Percentiles rank a stretch among this genome's conserved stretches.
phyloP scores from a whole-genome alignment of 2,113 vertebrate genomes.

The Pterocles orientalis region DNA sequence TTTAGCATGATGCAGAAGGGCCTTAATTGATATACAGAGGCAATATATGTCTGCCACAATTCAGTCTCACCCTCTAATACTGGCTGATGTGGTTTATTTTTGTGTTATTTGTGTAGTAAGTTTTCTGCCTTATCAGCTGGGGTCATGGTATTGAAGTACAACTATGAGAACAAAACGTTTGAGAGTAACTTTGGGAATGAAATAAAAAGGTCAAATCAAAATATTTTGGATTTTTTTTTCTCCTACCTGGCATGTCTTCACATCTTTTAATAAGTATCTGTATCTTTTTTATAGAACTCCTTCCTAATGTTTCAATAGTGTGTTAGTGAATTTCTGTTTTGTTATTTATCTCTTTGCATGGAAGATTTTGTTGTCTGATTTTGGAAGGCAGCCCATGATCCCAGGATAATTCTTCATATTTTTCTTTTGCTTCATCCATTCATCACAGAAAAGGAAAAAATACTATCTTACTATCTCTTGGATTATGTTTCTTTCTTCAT shows the following conservation, averaged over 20 bases:
- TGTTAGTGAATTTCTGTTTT: neutral
- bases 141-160: neutral
- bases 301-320: neutral
- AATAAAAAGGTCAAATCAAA: neutral
- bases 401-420: neutral
- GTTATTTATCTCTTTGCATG: neutral
- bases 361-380: neutral
- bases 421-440: neutral
- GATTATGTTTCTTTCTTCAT: neutral
- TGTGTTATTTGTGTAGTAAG: neutral
- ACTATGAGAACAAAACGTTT: neutral
- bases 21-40: neutral
- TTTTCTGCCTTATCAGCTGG: neutral
- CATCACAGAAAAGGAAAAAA: neutral
- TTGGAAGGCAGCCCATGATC: neutral
- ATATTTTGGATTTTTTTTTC: neutral
- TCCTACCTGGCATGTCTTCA: neutral
- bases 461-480: neutral
- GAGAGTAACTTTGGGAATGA: neutral
- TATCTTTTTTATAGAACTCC: neutral
- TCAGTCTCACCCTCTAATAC: neutral
- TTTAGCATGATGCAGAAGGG: neutral
- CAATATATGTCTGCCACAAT: neutral
- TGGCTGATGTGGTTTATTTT: neutral
- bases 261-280: neutral